phyloP scores from a whole-genome alignment of 2,888 invertebrate species.

The Andrena marginata region DNA sequence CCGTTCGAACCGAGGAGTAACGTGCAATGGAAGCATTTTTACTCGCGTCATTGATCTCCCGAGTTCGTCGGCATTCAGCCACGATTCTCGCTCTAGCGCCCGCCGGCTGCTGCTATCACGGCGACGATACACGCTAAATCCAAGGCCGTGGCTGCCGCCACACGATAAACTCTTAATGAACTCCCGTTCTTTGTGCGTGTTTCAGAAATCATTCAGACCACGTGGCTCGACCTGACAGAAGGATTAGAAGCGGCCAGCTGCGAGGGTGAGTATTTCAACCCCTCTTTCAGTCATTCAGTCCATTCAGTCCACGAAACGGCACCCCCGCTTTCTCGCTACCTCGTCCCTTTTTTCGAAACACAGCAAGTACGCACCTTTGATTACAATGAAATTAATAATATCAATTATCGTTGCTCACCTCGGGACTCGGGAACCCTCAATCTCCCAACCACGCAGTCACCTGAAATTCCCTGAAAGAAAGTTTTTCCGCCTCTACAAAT shows the following conservation, averaged over 20 bases:
- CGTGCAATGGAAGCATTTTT: conserved; percentile 8
- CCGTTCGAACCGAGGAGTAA: background rate
- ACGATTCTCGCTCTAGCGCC: background rate
- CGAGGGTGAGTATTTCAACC: background rate
- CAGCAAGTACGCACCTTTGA: too few relatives aligned
- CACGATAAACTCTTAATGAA: conserved; percentile 23
- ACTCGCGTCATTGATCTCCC: conserved; percentile 17
- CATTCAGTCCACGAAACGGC: too few relatives aligned
- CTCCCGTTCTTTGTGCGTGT: background rate
- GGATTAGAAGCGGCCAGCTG: conserved; percentile 3
- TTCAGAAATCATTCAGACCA: background rate
- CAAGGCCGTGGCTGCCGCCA: conserved; percentile 5
- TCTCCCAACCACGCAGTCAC: too few relatives aligned
- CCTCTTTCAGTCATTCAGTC: background rate
- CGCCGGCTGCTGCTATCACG: background rate
- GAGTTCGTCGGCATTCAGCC: conserved; percentile 5
- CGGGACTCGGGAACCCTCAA: too few relatives aligned
- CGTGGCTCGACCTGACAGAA: background rate
- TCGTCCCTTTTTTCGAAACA: too few relatives aligned
- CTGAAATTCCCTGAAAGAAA: too few relatives aligned
- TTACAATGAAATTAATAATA: too few relatives aligned
- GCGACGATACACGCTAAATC: background rate
- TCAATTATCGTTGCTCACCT: too few relatives aligned
- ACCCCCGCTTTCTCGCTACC: too few relatives aligned
- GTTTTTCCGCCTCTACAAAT: too few relatives aligned